phyloP scores from a whole-genome alignment of 2,113 vertebrate genomes.

The Colaptes auratus region DNA sequence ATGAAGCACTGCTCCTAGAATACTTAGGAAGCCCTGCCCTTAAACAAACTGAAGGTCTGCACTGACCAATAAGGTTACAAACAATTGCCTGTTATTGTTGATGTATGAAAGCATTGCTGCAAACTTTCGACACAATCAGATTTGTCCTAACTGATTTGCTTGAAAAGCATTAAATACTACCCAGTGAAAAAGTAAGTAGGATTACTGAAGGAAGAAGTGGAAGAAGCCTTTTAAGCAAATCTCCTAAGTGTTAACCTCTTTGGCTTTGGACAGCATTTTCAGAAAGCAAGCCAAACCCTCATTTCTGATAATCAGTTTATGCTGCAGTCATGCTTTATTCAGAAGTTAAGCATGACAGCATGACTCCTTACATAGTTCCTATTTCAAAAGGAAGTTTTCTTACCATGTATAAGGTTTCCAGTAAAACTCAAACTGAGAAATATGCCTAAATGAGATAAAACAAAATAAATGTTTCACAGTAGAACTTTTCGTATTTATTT shows the following conservation, averaged over 20 bases:
- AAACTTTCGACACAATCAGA: background rate
- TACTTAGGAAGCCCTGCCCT: background rate
- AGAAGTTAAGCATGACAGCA: conserved; percentile 29
- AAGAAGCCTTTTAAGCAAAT: conserved; percentile 47
- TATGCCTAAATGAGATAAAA: conserved; percentile 6
- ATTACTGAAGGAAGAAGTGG: background rate
- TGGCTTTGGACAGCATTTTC: conserved; percentile 29
- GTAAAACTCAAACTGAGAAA: conserved; percentile 21
- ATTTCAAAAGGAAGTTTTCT: conserved; percentile 35
- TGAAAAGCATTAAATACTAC: background rate
- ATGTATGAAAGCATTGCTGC: background rate
- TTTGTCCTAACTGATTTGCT: background rate
- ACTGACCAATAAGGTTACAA: background rate
- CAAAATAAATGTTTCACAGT: background rate
- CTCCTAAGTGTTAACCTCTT: conserved; percentile 31
- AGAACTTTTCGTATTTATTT: background rate
- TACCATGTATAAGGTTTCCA: background rate
- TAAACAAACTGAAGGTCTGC: background rate
- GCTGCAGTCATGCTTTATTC: conserved; percentile 29
- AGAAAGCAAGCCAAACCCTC: conserved; percentile 32
- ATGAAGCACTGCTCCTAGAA: background rate
- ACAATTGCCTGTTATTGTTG: background rate
- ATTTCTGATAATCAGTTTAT: conserved; percentile 38
- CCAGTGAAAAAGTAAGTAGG: background rate
- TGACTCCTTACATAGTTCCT: background rate